phyloP scores from a whole-genome alignment of 2,113 vertebrate species.

The Entomyzon cyanotis region DNA sequence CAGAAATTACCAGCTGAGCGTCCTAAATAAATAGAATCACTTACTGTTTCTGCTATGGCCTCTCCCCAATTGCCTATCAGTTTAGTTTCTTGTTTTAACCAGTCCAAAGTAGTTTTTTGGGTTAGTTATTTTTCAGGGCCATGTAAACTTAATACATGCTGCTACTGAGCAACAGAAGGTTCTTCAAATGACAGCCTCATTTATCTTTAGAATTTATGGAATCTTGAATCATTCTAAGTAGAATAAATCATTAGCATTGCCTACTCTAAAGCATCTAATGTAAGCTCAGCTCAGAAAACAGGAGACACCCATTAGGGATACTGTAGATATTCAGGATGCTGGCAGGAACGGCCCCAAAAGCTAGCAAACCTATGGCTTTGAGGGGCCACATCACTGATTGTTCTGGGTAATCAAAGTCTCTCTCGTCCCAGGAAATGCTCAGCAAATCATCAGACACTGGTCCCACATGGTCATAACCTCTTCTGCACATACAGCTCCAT shows the following conservation, averaged over 20 bases:
- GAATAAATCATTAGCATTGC: neutral
- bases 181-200: neutral
- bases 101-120: neutral
- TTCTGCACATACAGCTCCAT: neutral
- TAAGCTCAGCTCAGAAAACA: neutral
- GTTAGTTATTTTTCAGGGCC: neutral
- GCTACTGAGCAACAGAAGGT: neutral
- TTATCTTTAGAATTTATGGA: neutral
- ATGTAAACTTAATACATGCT: neutral
- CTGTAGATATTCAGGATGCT: neutral
- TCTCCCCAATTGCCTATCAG: neutral
- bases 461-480: rapidly evolving
- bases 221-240: neutral
- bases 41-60: neutral
- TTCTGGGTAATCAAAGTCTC: neutral
- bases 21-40: neutral
- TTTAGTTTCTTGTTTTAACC: neutral
- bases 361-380: neutral
- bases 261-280: neutral
- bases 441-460: neutral
- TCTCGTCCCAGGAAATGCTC: neutral
- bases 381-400: neutral
- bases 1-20: neutral
- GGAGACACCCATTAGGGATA: neutral
- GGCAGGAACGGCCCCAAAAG: neutral